Evolutionary conservation across 2,113 vertebrate genomes (phyloP).

Genomic region (Epinephelus fuscoguttatus): DNA sequence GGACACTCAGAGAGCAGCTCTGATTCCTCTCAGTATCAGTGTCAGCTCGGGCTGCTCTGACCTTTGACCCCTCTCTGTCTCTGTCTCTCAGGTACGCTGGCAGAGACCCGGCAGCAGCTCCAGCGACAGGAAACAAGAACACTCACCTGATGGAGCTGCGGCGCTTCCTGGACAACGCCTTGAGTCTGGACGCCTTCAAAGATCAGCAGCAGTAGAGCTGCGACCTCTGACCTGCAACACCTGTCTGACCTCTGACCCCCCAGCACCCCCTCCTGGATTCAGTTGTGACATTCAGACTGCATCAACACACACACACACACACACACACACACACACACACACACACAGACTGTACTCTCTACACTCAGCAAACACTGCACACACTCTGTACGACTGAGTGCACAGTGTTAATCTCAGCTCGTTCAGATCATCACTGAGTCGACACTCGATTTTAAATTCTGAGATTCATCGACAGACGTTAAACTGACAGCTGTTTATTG

Average conservation of each 20-base stretch:
- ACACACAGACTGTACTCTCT: too few relatives aligned
- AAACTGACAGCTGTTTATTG: too few relatives aligned
- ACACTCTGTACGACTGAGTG: too few relatives aligned
- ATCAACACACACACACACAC: background rate
- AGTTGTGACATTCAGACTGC: background rate
- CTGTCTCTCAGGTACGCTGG: constrained; percentile 90
- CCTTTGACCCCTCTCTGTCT: constrained; percentile 10
- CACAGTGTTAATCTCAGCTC: too few relatives aligned
- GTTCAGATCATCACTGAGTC: too few relatives aligned
- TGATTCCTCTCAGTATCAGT: too few relatives aligned
- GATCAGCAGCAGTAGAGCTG: constrained; percentile 86
- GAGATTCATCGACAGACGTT: too few relatives aligned
- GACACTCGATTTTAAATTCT: too few relatives aligned
- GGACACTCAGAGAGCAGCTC: too few relatives aligned
- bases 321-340: background rate
- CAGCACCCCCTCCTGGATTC: background rate
- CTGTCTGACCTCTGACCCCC: constrained; percentile 21
- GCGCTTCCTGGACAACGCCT: constrained; percentile 92
- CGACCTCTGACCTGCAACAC: constrained; percentile 19
- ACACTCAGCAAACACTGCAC: too few relatives aligned
- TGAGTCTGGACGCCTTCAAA: constrained; percentile 91
- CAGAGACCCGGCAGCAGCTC: constrained; percentile 91
- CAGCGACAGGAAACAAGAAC: constrained; percentile 97
- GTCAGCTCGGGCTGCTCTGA: background rate
- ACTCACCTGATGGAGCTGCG: constrained; percentile 92